Evolutionary conservation across 92 coral and sea anemone genomes (phyloP).

Genomic region (Bergia sp.): DNA sequence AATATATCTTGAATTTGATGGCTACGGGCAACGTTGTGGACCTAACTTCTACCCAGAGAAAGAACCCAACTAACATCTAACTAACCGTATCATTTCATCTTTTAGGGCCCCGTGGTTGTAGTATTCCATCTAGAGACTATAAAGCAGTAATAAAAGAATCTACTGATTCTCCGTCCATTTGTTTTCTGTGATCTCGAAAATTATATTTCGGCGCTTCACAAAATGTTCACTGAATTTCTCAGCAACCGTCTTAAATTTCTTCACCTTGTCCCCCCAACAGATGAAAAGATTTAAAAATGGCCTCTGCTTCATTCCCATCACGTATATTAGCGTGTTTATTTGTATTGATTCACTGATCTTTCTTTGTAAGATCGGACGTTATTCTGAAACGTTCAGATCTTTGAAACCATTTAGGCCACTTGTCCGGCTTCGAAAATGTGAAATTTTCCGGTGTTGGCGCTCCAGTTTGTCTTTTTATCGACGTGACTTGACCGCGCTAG

Average conservation of each 20-base stretch:
- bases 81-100: neutral
- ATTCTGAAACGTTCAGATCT: neutral
- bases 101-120: neutral
- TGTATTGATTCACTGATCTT: neutral
- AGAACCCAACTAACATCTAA: too few relatives aligned
- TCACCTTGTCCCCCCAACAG: too few relatives aligned
- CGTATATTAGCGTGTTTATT: slow-evolving; percentile 11
- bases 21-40: too few relatives aligned
- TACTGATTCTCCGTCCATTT: slow-evolving; percentile 4
- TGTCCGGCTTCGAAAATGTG: neutral
- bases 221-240: neutral
- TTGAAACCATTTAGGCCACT: slow-evolving; percentile 8
- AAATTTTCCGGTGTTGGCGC: slow-evolving; percentile 4
- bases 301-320: slow-evolving; percentile 19
- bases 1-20: too few relatives aligned
- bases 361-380: neutral
- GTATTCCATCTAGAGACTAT: slow-evolving; percentile 1
- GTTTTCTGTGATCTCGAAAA: neutral
- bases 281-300: neutral
- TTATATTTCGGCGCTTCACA: neutral
- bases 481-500: neutral
- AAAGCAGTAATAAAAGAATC: neutral
- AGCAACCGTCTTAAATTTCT: too few relatives aligned
- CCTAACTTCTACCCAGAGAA: too few relatives aligned
- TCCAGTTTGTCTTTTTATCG: too few relatives aligned